Conservation (phyloP, 2,797 vertebrate genomes). For the Sebastes matsubarae region DNA sequence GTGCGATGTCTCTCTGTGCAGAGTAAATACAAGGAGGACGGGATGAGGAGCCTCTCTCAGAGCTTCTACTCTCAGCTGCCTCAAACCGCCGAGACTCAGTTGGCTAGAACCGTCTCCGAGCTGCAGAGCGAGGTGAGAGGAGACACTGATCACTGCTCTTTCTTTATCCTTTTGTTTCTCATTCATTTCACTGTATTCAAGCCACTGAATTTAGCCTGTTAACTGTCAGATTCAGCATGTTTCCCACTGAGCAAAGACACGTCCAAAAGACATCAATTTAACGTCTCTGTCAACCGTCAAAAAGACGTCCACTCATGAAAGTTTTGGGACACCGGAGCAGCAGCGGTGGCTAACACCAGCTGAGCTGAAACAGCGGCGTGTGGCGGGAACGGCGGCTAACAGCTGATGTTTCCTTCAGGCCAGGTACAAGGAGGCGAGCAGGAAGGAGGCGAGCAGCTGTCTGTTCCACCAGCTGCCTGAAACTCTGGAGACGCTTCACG, state of each 20-base stretch:
- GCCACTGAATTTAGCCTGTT: no score
- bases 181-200: accelerated
- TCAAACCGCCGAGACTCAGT: slow-evolving; percentile 85
- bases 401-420: slow-evolving; percentile 69
- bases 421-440: slow-evolving; percentile 88
- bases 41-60: slow-evolving; percentile 78
- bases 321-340: no score
- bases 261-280: no score
- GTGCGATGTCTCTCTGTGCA: slow-evolving; percentile 46
- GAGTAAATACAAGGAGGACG: slow-evolving; percentile 88
- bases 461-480: slow-evolving; percentile 89
- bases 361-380: background rate
- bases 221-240: no score
- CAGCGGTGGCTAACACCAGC: no score
- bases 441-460: slow-evolving; percentile 80
- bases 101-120: slow-evolving; percentile 26
- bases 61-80: slow-evolving; percentile 89
- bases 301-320: no score
- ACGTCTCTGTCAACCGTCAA: no score
- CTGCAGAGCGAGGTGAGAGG: slow-evolving; percentile 58
- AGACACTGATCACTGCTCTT: background rate
- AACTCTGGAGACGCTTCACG: slow-evolving; percentile 87
- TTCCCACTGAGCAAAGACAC: no score
- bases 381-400: background rate
- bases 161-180: background rate